These are phyloP conservation scores for Apamea crenata DNA, from an alignment of 2,888 invertebrate genomes.

Conservation along the genomic window DNA sequence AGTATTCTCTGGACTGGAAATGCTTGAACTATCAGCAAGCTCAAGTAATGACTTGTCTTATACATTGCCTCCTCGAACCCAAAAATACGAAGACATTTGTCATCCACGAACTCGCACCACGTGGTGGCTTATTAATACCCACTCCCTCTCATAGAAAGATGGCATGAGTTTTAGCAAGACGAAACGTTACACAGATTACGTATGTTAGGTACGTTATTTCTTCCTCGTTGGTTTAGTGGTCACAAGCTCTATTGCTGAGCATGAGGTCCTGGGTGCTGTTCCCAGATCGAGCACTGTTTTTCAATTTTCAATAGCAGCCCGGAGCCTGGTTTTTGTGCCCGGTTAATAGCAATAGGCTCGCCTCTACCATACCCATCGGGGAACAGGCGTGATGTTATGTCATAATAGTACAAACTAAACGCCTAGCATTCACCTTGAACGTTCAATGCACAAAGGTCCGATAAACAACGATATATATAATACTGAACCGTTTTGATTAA, in stretches of 20 bases:
- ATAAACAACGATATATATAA: conserved; percentile 28
- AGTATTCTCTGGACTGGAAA: conserved; percentile 13
- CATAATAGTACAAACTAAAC: conserved; percentile 2
- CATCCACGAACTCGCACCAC: neutral
- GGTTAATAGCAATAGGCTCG: neutral
- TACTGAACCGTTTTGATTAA: conserved; percentile 36
- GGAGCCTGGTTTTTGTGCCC: neutral
- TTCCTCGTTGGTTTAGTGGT: neutral
- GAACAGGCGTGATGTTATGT: neutral
- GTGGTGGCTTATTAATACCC: neutral
- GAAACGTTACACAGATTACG: neutral
- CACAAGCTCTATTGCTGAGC: neutral
- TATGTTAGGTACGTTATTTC: neutral
- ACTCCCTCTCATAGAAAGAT: neutral
- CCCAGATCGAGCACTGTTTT: neutral
- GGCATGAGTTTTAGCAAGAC: neutral
- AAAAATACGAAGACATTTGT: neutral
- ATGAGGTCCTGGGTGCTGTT: neutral
- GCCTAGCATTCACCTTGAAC: conserved; percentile 38
- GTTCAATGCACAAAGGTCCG: conserved; percentile 18
- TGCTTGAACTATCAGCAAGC: neutral
- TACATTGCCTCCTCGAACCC: too few relatives aligned
- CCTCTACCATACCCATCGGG: neutral
- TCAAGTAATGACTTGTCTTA: neutral
- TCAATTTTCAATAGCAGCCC: neutral